Conservation (phyloP, 1,140 invertebrate genomes). For the Octopus bimaculoides region DNA sequence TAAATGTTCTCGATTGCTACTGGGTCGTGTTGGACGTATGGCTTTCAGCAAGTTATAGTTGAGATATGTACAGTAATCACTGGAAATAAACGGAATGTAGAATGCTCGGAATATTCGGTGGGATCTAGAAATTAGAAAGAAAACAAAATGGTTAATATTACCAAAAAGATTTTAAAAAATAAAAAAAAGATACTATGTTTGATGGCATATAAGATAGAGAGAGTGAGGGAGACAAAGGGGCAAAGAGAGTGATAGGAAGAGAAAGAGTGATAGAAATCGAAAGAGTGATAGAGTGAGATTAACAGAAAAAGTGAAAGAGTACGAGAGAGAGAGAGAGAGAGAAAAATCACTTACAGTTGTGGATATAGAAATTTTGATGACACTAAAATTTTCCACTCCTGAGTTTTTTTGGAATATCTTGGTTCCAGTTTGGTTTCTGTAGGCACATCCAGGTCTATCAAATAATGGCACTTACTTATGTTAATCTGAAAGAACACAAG, state of each 20-base stretch:
- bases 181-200: not conserved
- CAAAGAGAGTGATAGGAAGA: not conserved
- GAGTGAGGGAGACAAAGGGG: not conserved
- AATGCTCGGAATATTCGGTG: slow-evolving; percentile 80
- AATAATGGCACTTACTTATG: slow-evolving; percentile 55
- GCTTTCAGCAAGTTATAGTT: slow-evolving; percentile 80
- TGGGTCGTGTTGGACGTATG: slow-evolving; percentile 46
- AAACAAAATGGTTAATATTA: slow-evolving; percentile 12
- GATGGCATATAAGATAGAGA: not conserved
- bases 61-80: slow-evolving; percentile 70
- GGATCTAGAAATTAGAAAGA: slow-evolving; percentile 63
- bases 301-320: not conserved
- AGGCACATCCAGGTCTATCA: slow-evolving; percentile 83
- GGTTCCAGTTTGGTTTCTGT: slow-evolving; percentile 73
- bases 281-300: not conserved
- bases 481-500: slow-evolving; percentile 64
- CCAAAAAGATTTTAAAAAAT: not conserved
- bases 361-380: slow-evolving; percentile 76
- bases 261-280: not conserved
- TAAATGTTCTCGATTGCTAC: not conserved
- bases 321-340: not conserved
- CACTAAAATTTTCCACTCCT: slow-evolving; percentile 74
- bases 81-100: slow-evolving; percentile 80
- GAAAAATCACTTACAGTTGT: slow-evolving; percentile 59
- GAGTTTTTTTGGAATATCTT: slow-evolving; percentile 71